Evolutionary conservation across 53 echinoderm and acorn worm species (phyloP).

Genomic region (Patiria pectinifera): DNA sequence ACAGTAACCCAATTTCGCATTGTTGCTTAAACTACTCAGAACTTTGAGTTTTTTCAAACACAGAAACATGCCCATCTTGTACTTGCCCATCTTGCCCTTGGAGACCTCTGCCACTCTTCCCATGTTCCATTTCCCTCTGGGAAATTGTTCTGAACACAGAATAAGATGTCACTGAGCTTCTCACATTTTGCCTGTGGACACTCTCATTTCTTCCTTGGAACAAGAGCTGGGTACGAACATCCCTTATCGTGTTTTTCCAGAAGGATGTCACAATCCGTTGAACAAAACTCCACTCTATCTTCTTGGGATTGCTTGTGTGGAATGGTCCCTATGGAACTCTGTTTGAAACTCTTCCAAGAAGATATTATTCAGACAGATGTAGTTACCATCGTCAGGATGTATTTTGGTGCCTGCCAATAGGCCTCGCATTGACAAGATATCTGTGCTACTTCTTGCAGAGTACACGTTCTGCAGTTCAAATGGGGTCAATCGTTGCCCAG

Average conservation of each 20-base stretch:
- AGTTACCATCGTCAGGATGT: constrained; percentile 79
- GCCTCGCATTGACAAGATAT: constrained; percentile 75
- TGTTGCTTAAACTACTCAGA: no score
- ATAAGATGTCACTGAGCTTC: not conserved
- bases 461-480: constrained; percentile 80
- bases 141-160: not conserved
- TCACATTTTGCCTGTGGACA: constrained; percentile 40
- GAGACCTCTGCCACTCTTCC: constrained; percentile 18
- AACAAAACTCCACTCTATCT: constrained; percentile 43
- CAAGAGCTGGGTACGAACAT: constrained; percentile 50
- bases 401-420: constrained; percentile 71
- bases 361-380: constrained; percentile 75
- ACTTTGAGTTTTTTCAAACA: no score
- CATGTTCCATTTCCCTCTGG: constrained; percentile 1
- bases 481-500: constrained; percentile 62
- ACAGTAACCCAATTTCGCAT: no score
- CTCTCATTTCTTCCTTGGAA: constrained; percentile 50
- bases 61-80: not conserved
- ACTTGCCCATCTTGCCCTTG: not conserved
- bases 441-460: constrained; percentile 72
- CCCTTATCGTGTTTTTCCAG: constrained; percentile 59
- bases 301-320: constrained; percentile 38
- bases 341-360: constrained; percentile 9
- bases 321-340: constrained; percentile 55
- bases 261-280: constrained; percentile 43